Percentiles rank a stretch among this genome's conserved stretches.
phyloP scores from a whole-genome alignment of 2,888 invertebrate species.

The Hypomecis atomaria region DNA sequence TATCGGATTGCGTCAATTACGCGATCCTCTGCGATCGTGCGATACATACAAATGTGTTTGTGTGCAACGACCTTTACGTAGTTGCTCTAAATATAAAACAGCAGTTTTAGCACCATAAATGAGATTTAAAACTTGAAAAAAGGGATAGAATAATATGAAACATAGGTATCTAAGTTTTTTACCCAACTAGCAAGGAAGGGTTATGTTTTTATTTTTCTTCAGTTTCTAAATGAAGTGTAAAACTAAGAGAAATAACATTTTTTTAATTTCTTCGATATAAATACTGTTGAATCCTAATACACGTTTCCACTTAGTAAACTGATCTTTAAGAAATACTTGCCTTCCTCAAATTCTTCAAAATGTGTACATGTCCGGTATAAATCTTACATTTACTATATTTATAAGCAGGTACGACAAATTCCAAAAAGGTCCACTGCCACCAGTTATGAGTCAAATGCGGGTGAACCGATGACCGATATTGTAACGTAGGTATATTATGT shows the following conservation, averaged over 20 bases:
- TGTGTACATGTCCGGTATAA: not conserved
- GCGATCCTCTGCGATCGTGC: conserved; percentile 72
- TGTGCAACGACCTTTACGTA: conserved; percentile 72
- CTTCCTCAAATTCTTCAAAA: too few relatives aligned
- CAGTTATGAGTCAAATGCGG: conserved; percentile 17
- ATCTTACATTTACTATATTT: conserved; percentile 6
- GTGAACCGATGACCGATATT: conserved; percentile 32
- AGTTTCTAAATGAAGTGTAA: too few relatives aligned
- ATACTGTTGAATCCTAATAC: too few relatives aligned
- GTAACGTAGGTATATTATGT: conserved; percentile 28
- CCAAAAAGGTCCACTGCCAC: conserved; percentile 17
- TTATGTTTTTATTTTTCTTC: too few relatives aligned
- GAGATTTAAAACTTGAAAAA: too few relatives aligned
- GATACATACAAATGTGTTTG: conserved; percentile 80
- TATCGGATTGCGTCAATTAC: conserved; percentile 83
- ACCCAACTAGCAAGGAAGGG: too few relatives aligned
- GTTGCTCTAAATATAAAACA: conserved; percentile 8
- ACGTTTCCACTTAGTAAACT: too few relatives aligned
- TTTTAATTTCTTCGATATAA: too few relatives aligned
- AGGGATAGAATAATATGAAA: too few relatives aligned
- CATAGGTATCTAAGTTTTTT: too few relatives aligned
- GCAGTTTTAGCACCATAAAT: not conserved
- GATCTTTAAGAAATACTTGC: too few relatives aligned
- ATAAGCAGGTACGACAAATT: conserved; percentile 1
- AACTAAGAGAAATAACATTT: too few relatives aligned